Evolutionary conservation across 2,888 invertebrate genomes (phyloP), one percentile per base, ranked within the genome.

Genomic region (Synanthedon myopaeformis): DNA sequence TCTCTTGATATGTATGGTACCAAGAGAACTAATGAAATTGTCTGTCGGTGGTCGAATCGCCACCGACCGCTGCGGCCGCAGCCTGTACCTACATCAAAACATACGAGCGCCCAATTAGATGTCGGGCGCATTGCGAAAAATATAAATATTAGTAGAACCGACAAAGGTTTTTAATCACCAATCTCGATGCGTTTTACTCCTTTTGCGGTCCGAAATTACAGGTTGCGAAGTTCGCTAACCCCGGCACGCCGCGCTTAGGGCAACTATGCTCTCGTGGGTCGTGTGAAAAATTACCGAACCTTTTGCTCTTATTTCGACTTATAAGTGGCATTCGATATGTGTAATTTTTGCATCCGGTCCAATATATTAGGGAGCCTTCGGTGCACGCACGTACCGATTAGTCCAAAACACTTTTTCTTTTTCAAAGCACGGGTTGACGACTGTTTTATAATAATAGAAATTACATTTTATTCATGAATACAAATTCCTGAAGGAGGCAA

Each of bases 71-170:
- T 59, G 12, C 51, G 65, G 62, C 69, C 64, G 64, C 54, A 49
- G n/a, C 51, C 41, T 51, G 65, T 68, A 74, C 74, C 80, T 76
- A 74, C 69, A 76, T 80, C 78, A 81, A 72, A 64, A 79, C 70
- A 76, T 77, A 76, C 74, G 76, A 75, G 71, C 76, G 66, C 65
- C 85, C 87, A 85, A 87, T 87, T 87, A 87, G 83, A 87, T 84
- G 83, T 84, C 82, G 84, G 78, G 67, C 84, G 79, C 77, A 80
- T 82, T 77, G 84, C 82, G 80, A 85, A 84, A 23, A 85, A 87
- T 87, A 87, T 87, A 86, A 87, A 87, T 87, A 87, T 87, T 87
- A 87, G 87, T 87, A 87, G 86, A 86, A 83, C 87, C 87, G 87
- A 86, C 87, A 87, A 87, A 87, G 85, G 85, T 83, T 86, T 85